Base-by-base conservation (phyloP, 2,888 invertebrate species). In the Julus scanicus region DNA sequence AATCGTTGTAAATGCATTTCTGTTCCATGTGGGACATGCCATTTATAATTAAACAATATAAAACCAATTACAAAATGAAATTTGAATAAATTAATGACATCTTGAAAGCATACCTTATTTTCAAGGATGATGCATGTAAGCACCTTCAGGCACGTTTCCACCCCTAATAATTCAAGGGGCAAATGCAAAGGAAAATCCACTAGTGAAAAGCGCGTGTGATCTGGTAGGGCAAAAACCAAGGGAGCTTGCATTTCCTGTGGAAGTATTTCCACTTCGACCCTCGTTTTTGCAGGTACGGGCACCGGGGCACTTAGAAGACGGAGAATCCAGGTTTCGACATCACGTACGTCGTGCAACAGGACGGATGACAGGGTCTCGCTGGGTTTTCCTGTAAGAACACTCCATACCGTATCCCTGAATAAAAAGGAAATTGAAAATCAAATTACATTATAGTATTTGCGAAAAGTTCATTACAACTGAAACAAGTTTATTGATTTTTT, bases 281-380 rank as follows among this genome's bases (percentile, higher is more conserved):
- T 95, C 15, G 99, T 99, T 93, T 98, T 98, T 88, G 98, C 97
- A 57, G 99, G 99, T 89, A 99, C 97, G 6, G 99, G 99, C 87
- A 99, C 99, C 3, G 99, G 99, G 88, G 99, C 97, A 90, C 98
- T 99, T 84, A 99, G 94, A 80, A 99, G 94, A 89, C 98, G 95
- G 89, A 99, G 93, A 91, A 99, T 99, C 99, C 99, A 99, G 9
- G 98, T 99, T 93, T 99, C 99, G 90, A 99, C 97, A 93, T 99
- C 99, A 90, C 97, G 95, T 80, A 99, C 97, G 93, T 99, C 99
- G 92, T 98, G 98, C 90, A 98, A 94, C 20, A 99, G 97, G 89
- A 97, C 96, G 0, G 96, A 96, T 1, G 97, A 96, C 49, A 92
- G 90, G 17, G 92, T 91, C 89, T 92, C 92, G 86, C 93, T 91